A percentile compares a stretch with the other conserved stretches of the same genome.
Conservation (phyloP, 2,113 vertebrate species). For the Petroica traversi region DNA sequence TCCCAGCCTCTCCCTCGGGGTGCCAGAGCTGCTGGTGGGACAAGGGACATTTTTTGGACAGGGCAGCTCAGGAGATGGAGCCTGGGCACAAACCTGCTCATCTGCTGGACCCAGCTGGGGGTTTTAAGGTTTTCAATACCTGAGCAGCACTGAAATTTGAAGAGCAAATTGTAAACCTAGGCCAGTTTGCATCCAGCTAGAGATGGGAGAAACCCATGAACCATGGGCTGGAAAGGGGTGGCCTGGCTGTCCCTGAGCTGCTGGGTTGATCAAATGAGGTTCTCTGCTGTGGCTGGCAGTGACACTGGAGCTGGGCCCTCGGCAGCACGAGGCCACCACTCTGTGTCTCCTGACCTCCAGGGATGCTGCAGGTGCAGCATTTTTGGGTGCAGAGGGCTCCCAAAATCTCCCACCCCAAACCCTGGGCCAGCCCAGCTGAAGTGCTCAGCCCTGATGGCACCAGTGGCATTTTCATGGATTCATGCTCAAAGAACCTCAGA, state of each 20-base stretch:
- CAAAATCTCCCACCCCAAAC: background rate
- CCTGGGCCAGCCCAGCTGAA: too few species aligned
- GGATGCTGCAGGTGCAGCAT: background rate
- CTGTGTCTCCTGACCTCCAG: accelerated
- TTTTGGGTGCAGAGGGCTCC: background rate
- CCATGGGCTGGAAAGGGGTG: accelerated
- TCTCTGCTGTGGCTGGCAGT: background rate
- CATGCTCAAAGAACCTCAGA: background rate
- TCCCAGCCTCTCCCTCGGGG: accelerated
- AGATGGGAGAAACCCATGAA: background rate
- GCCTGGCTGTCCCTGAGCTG: background rate
- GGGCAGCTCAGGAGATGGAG: background rate
- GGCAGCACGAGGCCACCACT: accelerated
- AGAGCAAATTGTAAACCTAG: background rate
- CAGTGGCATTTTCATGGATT: background rate
- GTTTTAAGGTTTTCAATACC: background rate
- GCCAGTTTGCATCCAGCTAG: background rate
- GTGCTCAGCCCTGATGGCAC: background rate
- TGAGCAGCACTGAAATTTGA: background rate
- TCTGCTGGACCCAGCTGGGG: background rate
- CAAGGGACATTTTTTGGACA: background rate
- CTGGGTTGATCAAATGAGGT: accelerated
- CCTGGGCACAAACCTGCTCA: background rate
- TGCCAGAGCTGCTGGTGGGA: background rate
- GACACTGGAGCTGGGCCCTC: background rate